Conservation (phyloP, 2,113 vertebrate species). For the Grus americana region DNA sequence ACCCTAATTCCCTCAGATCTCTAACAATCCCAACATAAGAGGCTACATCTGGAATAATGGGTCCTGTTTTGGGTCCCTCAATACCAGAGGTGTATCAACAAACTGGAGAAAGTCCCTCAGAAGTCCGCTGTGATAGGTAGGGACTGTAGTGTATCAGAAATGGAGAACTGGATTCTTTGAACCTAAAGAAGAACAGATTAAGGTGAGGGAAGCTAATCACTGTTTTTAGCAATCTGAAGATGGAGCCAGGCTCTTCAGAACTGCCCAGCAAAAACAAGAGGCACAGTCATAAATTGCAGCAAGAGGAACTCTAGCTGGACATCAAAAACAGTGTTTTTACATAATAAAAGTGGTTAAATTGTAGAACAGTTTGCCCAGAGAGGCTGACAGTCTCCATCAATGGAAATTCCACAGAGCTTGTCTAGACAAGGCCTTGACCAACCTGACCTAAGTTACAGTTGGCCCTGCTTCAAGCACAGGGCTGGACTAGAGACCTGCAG, state of each 20-base stretch:
- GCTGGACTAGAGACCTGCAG: not conserved
- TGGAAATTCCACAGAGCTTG: not conserved
- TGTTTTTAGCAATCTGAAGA: not conserved
- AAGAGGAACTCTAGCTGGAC: not conserved
- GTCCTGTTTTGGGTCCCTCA: not conserved
- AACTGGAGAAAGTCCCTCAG: not conserved
- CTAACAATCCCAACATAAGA: not conserved
- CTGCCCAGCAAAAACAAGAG: not conserved
- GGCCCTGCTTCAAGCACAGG: not conserved
- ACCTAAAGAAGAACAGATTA: not conserved
- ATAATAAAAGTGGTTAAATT: not conserved
- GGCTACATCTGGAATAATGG: not conserved
- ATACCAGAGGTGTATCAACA: not conserved
- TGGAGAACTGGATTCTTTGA: not conserved
- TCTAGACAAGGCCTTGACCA: not conserved
- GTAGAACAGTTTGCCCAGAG: not conserved
- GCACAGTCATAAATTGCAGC: not conserved
- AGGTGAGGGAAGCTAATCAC: not conserved
- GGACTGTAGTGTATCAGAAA: fast-evolving
- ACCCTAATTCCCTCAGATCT: not conserved
- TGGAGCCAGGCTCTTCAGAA: not conserved
- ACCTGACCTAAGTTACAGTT: not conserved
- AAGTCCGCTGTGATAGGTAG: not conserved
- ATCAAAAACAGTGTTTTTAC: not conserved
- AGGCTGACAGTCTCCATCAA: not conserved